Evolutionary conservation across 2,113 vertebrate species (phyloP).

Genomic region (Procavia capensis): DNA sequence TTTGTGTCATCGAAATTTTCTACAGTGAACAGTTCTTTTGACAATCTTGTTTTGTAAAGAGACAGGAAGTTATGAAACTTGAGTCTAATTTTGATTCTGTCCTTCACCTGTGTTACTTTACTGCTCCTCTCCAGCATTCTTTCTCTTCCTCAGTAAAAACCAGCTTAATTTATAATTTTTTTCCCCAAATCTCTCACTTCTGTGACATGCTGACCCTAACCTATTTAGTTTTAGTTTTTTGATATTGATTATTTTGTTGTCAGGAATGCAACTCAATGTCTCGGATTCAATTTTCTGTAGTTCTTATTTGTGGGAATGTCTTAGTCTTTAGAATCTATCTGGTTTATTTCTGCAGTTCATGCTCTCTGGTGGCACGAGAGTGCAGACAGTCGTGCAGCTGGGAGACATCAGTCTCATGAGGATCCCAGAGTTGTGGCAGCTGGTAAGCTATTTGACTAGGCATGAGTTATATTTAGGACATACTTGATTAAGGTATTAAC

Average conservation of each 20-base stretch:
- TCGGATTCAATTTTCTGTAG: not conserved
- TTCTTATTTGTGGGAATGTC: not conserved
- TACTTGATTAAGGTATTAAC: not conserved
- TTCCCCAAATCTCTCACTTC: not conserved
- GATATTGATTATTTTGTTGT: not conserved
- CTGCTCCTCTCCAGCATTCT: not conserved
- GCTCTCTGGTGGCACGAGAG: slow-evolving; percentile 94
- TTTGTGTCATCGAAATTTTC: slow-evolving; percentile 5
- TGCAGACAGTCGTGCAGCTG: slow-evolving; percentile 89
- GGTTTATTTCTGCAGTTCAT: slow-evolving; percentile 88
- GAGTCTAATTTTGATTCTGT: not conserved
- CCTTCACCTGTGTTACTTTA: not conserved
- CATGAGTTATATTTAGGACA: slow-evolving; percentile 31
- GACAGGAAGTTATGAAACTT: not conserved
- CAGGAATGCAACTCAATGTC: not conserved
- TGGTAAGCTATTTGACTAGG: slow-evolving; percentile 87
- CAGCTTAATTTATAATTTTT: not conserved
- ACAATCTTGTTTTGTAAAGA: not conserved
- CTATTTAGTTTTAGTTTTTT: not conserved
- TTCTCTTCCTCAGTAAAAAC: not conserved
- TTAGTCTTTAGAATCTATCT: not conserved
- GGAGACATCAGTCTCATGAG: slow-evolving; percentile 90
- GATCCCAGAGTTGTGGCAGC: slow-evolving; percentile 94
- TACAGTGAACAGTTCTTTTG: not conserved
- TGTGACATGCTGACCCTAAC: not conserved